A percentile compares a stretch with the other conserved stretches of the same genome.
phyloP scores from a whole-genome alignment of 2,797 vertebrate genomes.

The Poecilia wingei region DNA sequence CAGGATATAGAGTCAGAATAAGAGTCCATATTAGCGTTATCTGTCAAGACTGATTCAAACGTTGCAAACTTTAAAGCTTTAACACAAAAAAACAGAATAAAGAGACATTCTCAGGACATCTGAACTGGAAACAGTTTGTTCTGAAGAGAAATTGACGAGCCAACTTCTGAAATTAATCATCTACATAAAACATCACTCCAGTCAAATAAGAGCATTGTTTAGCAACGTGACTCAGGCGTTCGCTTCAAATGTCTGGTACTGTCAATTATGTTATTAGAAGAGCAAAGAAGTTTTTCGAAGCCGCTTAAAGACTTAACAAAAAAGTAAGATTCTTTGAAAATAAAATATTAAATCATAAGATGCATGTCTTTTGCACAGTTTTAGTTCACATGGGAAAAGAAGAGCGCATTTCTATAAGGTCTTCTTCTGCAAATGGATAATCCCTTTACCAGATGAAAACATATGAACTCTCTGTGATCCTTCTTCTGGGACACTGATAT shows the following conservation, averaged over 20 bases:
- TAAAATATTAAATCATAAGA: background rate
- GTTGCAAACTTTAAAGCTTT: constrained; percentile 1
- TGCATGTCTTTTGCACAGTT: background rate
- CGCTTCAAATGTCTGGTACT: background rate
- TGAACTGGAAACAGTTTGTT: constrained; percentile 27
- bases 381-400: background rate
- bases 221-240: background rate
- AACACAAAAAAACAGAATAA: constrained; percentile 17
- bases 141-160: constrained; percentile 12
- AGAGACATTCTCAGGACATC: background rate
- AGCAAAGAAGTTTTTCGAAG: background rate
- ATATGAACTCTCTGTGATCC: background rate
- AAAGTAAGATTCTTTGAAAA: background rate
- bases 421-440: background rate
- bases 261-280: background rate
- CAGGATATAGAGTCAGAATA: constrained; percentile 26
- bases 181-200: background rate
- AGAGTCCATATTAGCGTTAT: constrained; percentile 20
- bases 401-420: background rate
- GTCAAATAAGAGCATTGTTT: background rate
- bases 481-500: background rate
- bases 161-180: constrained; percentile 4
- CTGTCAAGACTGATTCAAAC: constrained; percentile 38
- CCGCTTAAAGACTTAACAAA: background rate
- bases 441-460: background rate